Evolutionary conservation across 1,140 invertebrate genomes (phyloP).

Genomic region (Gryllus bimaculatus): DNA sequence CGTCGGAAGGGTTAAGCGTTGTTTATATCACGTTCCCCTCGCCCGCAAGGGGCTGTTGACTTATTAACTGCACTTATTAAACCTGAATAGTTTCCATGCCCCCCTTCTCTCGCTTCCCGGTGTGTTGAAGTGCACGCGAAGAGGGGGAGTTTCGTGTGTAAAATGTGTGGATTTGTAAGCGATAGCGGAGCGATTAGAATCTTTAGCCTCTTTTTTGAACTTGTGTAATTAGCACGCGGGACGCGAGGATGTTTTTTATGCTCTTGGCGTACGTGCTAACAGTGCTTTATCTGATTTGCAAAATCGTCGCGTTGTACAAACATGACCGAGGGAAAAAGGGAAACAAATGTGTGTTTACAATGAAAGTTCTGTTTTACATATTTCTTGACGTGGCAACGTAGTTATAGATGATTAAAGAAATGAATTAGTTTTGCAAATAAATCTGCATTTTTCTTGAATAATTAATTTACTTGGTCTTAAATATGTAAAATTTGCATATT

Average conservation of each 20-base stretch:
- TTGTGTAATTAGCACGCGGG: background rate
- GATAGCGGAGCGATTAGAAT: background rate
- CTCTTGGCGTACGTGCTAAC: background rate
- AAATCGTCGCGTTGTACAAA: background rate
- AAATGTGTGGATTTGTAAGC: background rate
- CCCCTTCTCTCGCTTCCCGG: no score
- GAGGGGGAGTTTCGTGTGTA: background rate
- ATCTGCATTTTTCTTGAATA: no score
- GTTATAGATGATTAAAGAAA: no score
- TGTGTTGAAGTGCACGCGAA: no score
- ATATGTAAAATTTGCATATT: no score
- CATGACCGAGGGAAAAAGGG: background rate
- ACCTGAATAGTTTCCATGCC: background rate
- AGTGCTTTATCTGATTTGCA: background rate
- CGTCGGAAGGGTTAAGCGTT: background rate
- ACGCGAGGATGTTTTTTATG: background rate
- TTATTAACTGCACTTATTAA: slow-evolving; percentile 2
- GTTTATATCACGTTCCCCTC: background rate
- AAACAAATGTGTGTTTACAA: no score
- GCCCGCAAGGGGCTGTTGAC: background rate
- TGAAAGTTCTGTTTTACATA: no score
- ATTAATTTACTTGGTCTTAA: no score
- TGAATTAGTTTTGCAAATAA: no score
- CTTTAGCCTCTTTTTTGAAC: background rate
- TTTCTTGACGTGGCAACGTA: no score